Evolutionary conservation across 2,113 vertebrate species (phyloP).

Genomic region (Tetrax tetrax): DNA sequence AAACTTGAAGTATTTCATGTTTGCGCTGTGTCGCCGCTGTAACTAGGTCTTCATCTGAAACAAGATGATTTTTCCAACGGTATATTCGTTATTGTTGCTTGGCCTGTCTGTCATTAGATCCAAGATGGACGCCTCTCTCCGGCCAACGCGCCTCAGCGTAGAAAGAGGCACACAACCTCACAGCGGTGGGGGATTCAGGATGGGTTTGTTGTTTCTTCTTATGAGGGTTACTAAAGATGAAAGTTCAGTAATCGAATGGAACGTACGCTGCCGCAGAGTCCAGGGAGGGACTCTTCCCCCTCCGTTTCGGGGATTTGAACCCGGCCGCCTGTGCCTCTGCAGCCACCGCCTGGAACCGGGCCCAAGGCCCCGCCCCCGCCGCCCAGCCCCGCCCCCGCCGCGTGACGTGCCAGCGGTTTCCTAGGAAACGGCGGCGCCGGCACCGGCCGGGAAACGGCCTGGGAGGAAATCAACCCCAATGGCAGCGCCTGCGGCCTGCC

Average conservation of each 20-base stretch:
- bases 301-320: not conserved
- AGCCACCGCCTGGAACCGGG: not conserved
- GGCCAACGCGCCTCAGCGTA: not conserved
- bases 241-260: not conserved
- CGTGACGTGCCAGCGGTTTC: not conserved
- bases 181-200: rapidly evolving
- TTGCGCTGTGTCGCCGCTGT: not conserved
- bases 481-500: not conserved
- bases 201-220: not conserved
- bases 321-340: not conserved
- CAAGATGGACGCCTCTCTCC: rapidly evolving
- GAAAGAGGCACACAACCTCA: not conserved
- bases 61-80: not conserved
- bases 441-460: not conserved
- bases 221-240: not conserved
- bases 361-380: not conserved
- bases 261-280: rapidly evolving
- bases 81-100: not conserved
- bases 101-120: not conserved
- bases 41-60: not conserved
- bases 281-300: not conserved
- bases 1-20: not conserved
- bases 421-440: not conserved
- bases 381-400: not conserved
- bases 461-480: not conserved